Percentiles rank a stretch among this genome's conserved stretches.
Conservation (phyloP, 2,888 invertebrate genomes). For the Drosophila birchii region DNA sequence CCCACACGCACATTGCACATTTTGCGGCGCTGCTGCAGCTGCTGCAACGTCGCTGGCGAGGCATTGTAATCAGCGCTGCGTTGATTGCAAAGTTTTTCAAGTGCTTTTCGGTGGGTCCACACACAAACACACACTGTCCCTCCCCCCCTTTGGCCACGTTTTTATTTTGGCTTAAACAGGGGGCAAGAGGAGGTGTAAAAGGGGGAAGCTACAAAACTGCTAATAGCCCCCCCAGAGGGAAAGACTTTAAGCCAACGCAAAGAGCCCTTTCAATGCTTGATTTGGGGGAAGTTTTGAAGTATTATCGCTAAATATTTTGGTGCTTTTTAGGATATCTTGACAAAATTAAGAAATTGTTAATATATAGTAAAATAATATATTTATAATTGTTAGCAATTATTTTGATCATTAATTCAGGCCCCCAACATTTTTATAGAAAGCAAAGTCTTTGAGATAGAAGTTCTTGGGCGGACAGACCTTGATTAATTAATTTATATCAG, state of each 20-base stretch:
- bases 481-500: background rate
- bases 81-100: constrained; percentile 77
- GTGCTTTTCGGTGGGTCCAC: constrained; percentile 57
- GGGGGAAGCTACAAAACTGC: constrained; percentile 39
- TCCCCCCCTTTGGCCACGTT: constrained; percentile 1
- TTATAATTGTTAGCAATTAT: background rate
- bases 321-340: background rate
- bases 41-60: constrained; percentile 40
- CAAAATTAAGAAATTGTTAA: background rate
- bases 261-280: no score
- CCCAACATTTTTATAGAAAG: background rate
- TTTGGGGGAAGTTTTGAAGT: background rate
- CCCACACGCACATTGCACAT: constrained; percentile 75
- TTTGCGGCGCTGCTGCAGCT: constrained; percentile 57
- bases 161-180: constrained; percentile 32
- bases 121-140: background rate
- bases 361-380: background rate
- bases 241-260: constrained; percentile 23
- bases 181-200: background rate
- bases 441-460: no score
- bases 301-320: background rate
- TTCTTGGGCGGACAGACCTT: background rate
- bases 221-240: constrained; percentile 47
- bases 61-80: constrained; percentile 76
- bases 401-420: no score